Evolutionary conservation across 2,888 invertebrate genomes (phyloP), one percentile per base, ranked within the genome.

Genomic region (Tachystola acroxantha): DNA sequence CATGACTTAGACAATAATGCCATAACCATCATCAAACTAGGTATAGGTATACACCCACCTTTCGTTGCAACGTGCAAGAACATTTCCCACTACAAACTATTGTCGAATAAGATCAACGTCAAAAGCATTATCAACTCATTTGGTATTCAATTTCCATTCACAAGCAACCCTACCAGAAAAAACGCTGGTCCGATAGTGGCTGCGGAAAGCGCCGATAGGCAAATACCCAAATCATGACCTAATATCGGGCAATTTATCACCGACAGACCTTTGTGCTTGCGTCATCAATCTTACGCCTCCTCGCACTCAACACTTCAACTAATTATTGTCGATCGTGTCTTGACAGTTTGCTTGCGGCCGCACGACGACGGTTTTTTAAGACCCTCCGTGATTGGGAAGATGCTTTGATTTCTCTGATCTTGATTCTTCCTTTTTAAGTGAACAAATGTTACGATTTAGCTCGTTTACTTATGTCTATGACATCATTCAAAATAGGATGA

Each of bases 181-280:
- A 74, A 66, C 65, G 59, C 64, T 63, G 55, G 63, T 57, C 55
- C 55, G 62, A 68, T 65, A 64, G 64, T 62, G 65, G 32, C 22
- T 12, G 22, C 41, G 42, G 45, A 45, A 39, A 44, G 57, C 46
- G 48, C 57, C 61, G 77, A 80, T 82, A 84, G 74, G 82, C 80
- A 84, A 84, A 85, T 82, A 76, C 71, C 71, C 67, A 67, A 84
- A 82, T 82, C 80, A 82, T 82, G 82, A 82, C 80, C 81, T 82
- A 79, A 82, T 80, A 82, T 80, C 65, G 65, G 59, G 80, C 73
- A 78, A 84, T 85, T 81, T 80, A 84, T 85, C 85, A 85, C 81
- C 67, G 80, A 73, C 79, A 81, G 73, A 78, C 81, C 81, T 80
- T 75, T 75, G 79, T 76, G 75, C 69, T 64, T 56, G 41, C 48